Percentiles rank a stretch among this genome's conserved stretches.
Conservation (phyloP, 2,888 invertebrate genomes). For the Drosophila multiciliata region DNA sequence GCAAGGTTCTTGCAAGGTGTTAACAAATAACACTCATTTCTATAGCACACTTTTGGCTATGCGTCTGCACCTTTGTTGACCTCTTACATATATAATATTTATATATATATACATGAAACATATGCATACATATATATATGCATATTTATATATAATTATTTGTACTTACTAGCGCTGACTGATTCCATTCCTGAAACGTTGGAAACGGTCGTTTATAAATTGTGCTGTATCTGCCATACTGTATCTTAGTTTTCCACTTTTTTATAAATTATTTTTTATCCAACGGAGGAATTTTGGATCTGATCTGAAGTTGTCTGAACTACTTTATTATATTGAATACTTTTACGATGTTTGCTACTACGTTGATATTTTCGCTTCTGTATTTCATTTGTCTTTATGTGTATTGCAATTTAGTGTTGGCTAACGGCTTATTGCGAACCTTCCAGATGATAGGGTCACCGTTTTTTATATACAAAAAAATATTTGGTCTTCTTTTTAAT, state of each 20-base stretch:
- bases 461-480: neutral
- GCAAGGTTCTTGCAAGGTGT: neutral
- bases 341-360: slow-evolving; percentile 56
- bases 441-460: slow-evolving; percentile 49
- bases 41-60: slow-evolving; percentile 5
- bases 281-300: slow-evolving; percentile 72
- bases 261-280: slow-evolving; percentile 47
- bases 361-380: slow-evolving; percentile 29
- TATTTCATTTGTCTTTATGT: slow-evolving; percentile 46
- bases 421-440: slow-evolving; percentile 18
- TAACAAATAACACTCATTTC: neutral
- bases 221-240: slow-evolving; percentile 67
- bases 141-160: neutral
- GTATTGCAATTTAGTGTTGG: slow-evolving; percentile 61
- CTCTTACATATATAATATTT: neutral
- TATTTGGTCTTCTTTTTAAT: slow-evolving; percentile 12
- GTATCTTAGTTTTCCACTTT: slow-evolving; percentile 29
- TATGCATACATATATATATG: slow-evolving; percentile 2
- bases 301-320: slow-evolving; percentile 29
- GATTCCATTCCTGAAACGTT: slow-evolving; percentile 78
- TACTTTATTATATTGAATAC: slow-evolving; percentile 39
- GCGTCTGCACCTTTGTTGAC: slow-evolving; percentile 4
- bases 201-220: slow-evolving; percentile 70
- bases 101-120: neutral
- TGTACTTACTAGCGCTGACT: slow-evolving; percentile 83